phyloP scores from a whole-genome alignment of 2,797 vertebrate species.

The Pogoniulus pusillus region DNA sequence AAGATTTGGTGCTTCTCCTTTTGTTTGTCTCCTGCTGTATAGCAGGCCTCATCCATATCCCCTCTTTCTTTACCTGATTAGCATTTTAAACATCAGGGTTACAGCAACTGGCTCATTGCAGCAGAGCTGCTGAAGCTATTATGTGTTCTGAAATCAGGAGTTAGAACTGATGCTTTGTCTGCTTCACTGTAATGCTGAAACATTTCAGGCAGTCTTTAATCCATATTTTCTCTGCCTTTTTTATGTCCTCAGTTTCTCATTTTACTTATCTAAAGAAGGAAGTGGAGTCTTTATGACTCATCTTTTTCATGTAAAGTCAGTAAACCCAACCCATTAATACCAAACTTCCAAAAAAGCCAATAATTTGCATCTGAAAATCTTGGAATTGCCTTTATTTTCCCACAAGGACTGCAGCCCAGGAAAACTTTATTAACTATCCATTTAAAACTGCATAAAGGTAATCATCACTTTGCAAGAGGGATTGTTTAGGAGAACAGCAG shows the following conservation, averaged over 20 bases:
- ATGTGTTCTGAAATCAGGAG: neutral
- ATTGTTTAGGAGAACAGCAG: neutral
- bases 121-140: neutral
- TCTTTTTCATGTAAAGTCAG: constrained; percentile 6
- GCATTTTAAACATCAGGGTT: neutral
- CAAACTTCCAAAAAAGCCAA: constrained; percentile 14
- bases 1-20: neutral
- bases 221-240: constrained; percentile 11
- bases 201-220: neutral
- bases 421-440: constrained; percentile 4
- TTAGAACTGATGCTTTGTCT: neutral
- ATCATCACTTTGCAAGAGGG: constrained; percentile 1
- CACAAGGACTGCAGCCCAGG: neutral
- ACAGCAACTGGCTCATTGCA: neutral
- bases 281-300: constrained; percentile 4
- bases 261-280: constrained; percentile 10
- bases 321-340: neutral
- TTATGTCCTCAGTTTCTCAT: neutral
- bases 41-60: no score
- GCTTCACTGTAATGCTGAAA: neutral
- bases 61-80: neutral
- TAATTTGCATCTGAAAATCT: constrained; percentile 17
- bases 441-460: neutral
- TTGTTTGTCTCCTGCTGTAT: neutral
- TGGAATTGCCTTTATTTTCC: neutral